Evolutionary conservation across 2,888 invertebrate genomes (phyloP).

Genomic region (Pandemis corylana): DNA sequence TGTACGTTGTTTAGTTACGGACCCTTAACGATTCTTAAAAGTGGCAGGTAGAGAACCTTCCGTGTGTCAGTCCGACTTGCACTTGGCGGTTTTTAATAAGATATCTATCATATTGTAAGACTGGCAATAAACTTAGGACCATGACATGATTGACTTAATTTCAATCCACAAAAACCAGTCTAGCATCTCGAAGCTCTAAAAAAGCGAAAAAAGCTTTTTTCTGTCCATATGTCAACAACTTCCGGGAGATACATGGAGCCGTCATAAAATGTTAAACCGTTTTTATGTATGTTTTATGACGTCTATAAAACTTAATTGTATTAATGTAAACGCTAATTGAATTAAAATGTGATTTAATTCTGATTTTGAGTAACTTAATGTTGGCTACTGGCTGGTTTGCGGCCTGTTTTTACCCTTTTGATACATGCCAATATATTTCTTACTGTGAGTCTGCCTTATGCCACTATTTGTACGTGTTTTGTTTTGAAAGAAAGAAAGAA

Average conservation of each 20-base stretch:
- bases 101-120: neutral
- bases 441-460: too few relatives aligned
- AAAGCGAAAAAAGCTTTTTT: constrained; percentile 5
- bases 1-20: too few relatives aligned
- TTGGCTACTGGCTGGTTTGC: too few relatives aligned
- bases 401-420: too few relatives aligned
- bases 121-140: constrained; percentile 11
- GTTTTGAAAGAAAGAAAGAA: too few relatives aligned
- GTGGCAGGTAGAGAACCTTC: too few relatives aligned
- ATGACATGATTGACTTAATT: constrained; percentile 10
- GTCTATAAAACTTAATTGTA: constrained; percentile 20
- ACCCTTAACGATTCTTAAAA: too few relatives aligned
- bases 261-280: constrained; percentile 19
- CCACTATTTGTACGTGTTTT: too few relatives aligned
- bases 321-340: constrained; percentile 15
- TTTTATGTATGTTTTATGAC: constrained; percentile 28
- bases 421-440: too few relatives aligned
- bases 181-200: neutral
- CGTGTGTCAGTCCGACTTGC: too few relatives aligned
- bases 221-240: constrained; percentile 10
- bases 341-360: neutral
- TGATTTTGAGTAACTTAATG: neutral
- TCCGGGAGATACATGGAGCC: constrained; percentile 18
- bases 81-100: neutral
- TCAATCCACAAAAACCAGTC: constrained; percentile 8